These are phyloP conservation scores for Scotopteryx bipunctaria DNA, from an alignment of 2,888 invertebrate genomes.

Conservation along the genomic window DNA sequence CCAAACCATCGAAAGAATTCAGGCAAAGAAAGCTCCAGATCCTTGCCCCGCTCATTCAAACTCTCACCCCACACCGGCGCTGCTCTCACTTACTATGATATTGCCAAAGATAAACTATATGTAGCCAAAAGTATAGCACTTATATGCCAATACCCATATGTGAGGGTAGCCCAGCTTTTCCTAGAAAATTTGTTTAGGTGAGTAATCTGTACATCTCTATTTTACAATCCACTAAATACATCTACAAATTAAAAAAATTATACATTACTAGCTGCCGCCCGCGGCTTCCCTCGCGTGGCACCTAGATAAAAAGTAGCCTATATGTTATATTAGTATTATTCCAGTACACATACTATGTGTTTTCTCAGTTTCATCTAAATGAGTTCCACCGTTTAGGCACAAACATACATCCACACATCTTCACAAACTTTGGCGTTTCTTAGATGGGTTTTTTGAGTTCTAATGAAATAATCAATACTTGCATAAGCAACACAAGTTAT, in stretches of 20 bases:
- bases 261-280: too few relatives aligned
- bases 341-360: too few relatives aligned
- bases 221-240: background rate
- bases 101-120: slow-evolving; percentile 95
- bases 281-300: too few relatives aligned
- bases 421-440: too few relatives aligned
- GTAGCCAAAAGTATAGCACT: slow-evolving; percentile 98
- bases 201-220: slow-evolving; percentile 41
- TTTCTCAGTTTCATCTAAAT: too few relatives aligned
- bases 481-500: too few relatives aligned
- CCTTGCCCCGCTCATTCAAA: slow-evolving; percentile 95
- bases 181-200: slow-evolving; percentile 94
- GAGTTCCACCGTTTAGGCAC: too few relatives aligned
- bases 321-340: too few relatives aligned
- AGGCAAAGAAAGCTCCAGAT: slow-evolving; percentile 89
- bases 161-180: slow-evolving; percentile 93
- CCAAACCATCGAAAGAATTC: slow-evolving; percentile 83
- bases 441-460: too few relatives aligned
- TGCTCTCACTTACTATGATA: slow-evolving; percentile 94
- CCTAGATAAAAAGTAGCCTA: too few relatives aligned
- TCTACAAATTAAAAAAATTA: background rate
- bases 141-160: slow-evolving; percentile 95
- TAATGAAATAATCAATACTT: too few relatives aligned
- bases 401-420: too few relatives aligned
- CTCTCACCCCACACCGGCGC: slow-evolving; percentile 90